Evolutionary conservation across 1,140 invertebrate genomes (phyloP), one percentile per base, ranked within the genome.

Genomic region (Goniozus legneri): DNA sequence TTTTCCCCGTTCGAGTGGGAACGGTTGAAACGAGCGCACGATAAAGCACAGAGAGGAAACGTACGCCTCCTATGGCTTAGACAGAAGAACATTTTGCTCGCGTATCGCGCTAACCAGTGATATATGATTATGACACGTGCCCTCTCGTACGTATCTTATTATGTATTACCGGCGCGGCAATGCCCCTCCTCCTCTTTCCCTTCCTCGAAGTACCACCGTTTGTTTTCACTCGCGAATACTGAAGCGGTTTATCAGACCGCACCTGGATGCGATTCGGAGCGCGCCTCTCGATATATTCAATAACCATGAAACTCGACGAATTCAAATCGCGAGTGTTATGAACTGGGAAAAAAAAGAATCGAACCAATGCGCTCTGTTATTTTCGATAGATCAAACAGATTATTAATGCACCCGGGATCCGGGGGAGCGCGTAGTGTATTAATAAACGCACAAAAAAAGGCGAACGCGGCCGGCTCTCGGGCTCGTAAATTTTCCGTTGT

Each of bases 51-150:
- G n/a, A n/a, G n/a, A n/a, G n/a, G 31, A n/a, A 33, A 33, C n/a
- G n/a, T 12, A 14, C 31, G n/a, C 36, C 13, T 40, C 38, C 18
- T 13, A 16, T 8, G n/a, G 34, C 32, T n/a, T 12, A 32, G 37
- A 44, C 30, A 31, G 35, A 45, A 53, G 43, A 59, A 61, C 56
- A 58, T 49, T 47, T 27, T 31, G 45, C 49, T 43, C n/a, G n/a
- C n/a, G 16, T 38, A 47, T 42, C 48, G 54, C 52, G 44, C 58
- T 64, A 60, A 58, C 60, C 56, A 51, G 54, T 69, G 67, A 69
- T 69, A 62, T 66, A 70, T 56, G 66, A 63, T 69, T 66, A 67
- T 64, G 53, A 59, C 50, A 50, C 53, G 48, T 63, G 54, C 57
- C 54, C 60, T 49, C 50, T 24, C 50, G 56, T 64, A n/a, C 59